Evolutionary conservation across 2,797 vertebrate genomes (phyloP).

Genomic region (Caiman crocodilus): DNA sequence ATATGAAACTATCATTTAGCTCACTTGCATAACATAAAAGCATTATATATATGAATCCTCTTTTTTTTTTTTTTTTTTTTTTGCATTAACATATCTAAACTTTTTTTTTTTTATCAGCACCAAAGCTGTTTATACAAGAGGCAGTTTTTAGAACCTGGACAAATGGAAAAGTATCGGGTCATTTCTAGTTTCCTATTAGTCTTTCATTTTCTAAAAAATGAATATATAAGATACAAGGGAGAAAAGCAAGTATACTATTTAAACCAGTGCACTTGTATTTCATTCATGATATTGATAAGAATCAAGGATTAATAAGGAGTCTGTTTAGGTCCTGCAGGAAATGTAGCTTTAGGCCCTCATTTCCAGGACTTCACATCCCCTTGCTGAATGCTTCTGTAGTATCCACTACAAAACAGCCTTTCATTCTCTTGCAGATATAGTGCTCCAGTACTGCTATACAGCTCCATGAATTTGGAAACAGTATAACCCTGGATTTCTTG

Average conservation of each 20-base stretch:
- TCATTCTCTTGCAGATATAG: no score
- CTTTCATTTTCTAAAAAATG: background rate
- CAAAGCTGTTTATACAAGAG: background rate
- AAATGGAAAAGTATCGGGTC: background rate
- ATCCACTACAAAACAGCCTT: no score
- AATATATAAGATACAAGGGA: background rate
- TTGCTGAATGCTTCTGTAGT: no score
- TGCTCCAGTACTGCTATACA: no score
- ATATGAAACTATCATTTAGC: background rate
- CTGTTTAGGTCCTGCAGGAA: no score
- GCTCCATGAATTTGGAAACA: no score
- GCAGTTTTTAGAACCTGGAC: background rate
- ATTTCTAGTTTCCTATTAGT: no score
- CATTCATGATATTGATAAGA: background rate
- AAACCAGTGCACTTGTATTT: background rate
- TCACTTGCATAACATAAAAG: background rate
- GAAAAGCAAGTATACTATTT: background rate
- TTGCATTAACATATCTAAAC: background rate
- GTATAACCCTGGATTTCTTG: no score
- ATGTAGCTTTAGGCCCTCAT: no score
- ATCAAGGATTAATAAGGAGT: background rate
- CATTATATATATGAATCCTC: no score
- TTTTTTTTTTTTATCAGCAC: background rate
- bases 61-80: no score
- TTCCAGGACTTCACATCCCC: no score